Percentiles rank a stretch among this genome's conserved stretches.
These are phyloP conservation scores for Melanotaenia boesemani DNA, from an alignment of 2,797 vertebrate species.

Conservation along the genomic window DNA sequence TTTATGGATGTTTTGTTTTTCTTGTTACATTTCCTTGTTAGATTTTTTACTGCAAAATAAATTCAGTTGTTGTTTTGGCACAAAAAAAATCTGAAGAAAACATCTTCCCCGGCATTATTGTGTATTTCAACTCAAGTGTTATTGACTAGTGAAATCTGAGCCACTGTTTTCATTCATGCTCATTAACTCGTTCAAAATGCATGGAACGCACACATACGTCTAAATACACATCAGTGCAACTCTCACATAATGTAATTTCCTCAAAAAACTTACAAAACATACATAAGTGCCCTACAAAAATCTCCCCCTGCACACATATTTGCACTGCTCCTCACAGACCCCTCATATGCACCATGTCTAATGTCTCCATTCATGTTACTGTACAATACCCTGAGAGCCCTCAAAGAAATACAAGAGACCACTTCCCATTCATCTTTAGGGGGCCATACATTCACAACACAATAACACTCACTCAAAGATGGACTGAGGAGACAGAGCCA, in stretches of 20 bases:
- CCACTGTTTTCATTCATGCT: conserved; percentile 1
- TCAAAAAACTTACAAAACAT: conserved; percentile 10
- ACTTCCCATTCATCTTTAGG: conserved; percentile 66
- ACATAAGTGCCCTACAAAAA: conserved; percentile 49
- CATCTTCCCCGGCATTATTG: not conserved
- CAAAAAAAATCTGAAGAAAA: not conserved
- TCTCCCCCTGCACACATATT: conserved; percentile 21
- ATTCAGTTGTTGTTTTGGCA: not conserved
- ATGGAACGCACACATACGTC: not conserved
- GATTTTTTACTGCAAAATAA: not conserved
- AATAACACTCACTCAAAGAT: conserved; percentile 49
- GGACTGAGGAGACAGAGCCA: conserved; percentile 52
- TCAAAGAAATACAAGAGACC: conserved; percentile 52
- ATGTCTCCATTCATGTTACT: conserved; percentile 77
- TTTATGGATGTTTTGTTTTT: not conserved
- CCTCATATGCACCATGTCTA: conserved; percentile 61
- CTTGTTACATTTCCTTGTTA: too few species aligned
- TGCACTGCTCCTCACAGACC: conserved; percentile 2
- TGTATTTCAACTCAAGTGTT: conserved; percentile 8
- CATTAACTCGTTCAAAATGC: conserved; percentile 6
- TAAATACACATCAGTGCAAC: not conserved
- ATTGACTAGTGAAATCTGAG: conserved; percentile 51
- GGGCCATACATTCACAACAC: conserved; percentile 58
- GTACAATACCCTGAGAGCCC: conserved; percentile 67
- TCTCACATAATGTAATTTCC: not conserved